Conservation (phyloP, 2,113 vertebrate genomes). For the Nannospalax galili region DNA sequence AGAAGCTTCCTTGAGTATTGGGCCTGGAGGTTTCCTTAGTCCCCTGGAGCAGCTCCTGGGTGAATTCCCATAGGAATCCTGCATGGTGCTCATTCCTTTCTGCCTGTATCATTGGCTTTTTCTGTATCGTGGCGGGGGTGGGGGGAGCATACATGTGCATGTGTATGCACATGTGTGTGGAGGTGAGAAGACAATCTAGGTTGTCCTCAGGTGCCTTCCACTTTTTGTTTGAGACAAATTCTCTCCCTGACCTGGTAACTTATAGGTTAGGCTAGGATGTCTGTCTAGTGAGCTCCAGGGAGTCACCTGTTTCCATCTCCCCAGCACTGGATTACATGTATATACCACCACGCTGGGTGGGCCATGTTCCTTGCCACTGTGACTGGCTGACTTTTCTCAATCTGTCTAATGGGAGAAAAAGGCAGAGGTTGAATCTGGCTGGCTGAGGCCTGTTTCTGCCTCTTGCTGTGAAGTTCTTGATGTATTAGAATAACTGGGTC, state of each 20-base stretch:
- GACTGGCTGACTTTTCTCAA: too few relatives aligned
- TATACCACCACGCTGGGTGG: not conserved
- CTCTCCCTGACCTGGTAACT: too few relatives aligned
- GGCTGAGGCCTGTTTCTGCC: not conserved
- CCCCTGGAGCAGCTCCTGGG: not conserved
- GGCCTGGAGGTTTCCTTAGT: not conserved
- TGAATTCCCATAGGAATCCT: fast-evolving
- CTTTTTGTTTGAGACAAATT: not conserved
- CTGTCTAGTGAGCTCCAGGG: not conserved
- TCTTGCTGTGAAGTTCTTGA: not conserved
- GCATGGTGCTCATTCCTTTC: not conserved
- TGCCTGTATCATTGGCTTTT: too few relatives aligned
- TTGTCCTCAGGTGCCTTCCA: not conserved
- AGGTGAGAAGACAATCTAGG: not conserved
- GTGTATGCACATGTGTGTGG: not conserved
- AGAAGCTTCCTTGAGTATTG: too few relatives aligned
- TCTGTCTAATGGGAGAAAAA: not conserved
- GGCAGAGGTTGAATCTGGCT: not conserved
- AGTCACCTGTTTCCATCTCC: not conserved
- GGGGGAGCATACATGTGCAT: too few relatives aligned
- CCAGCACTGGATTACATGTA: not conserved
- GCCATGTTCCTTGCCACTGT: not conserved
- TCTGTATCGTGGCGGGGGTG: too few relatives aligned
- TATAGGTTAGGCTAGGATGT: not conserved
- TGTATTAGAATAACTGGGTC: not conserved